Percentiles rank a stretch among this genome's conserved stretches.
Conservation (phyloP, 1,140 invertebrate species). For the Cyclina sinensis region DNA sequence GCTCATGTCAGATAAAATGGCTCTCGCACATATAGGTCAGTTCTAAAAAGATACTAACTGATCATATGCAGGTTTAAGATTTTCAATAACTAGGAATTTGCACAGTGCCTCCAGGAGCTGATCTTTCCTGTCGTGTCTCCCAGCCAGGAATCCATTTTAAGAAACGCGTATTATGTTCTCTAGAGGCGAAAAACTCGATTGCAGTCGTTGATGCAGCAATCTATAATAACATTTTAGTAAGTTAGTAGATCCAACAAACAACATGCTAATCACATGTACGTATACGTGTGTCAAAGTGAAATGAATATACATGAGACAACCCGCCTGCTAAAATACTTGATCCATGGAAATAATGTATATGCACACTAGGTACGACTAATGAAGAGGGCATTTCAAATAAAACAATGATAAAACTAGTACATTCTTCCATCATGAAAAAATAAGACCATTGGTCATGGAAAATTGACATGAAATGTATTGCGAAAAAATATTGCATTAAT, state of each 20-base stretch:
- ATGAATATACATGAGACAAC: slow-evolving; percentile 34
- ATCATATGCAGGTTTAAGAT: too few species aligned
- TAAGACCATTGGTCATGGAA: slow-evolving; percentile 24
- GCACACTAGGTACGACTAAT: slow-evolving; percentile 20
- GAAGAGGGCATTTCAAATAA: slow-evolving; percentile 26
- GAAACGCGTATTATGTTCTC: slow-evolving; percentile 28
- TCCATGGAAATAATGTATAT: too few species aligned
- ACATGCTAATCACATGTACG: too few species aligned
- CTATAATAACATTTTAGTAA: slow-evolving; percentile 7
- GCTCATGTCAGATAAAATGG: slow-evolving; percentile 16
- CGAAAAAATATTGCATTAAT: slow-evolving; percentile 19
- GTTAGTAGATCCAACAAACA: slow-evolving; percentile 23
- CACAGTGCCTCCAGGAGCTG: too few species aligned
- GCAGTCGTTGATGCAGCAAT: slow-evolving; percentile 37
- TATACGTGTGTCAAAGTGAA: too few species aligned
- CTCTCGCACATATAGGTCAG: slow-evolving; percentile 29
- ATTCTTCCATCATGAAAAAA: slow-evolving; percentile 24
- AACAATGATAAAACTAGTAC: slow-evolving; percentile 5
- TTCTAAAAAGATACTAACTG: slow-evolving; percentile 26
- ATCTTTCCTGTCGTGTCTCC: slow-evolving; percentile 32
- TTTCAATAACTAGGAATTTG: too few species aligned
- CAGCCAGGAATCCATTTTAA: slow-evolving; percentile 1
- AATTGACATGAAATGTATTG: background rate
- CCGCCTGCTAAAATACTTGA: slow-evolving; percentile 13
- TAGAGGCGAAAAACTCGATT: slow-evolving; percentile 33